A percentile compares a stretch with the other conserved stretches of the same genome.
phyloP scores from a whole-genome alignment of 2,888 invertebrate species.

The Antheraea assamensis region DNA sequence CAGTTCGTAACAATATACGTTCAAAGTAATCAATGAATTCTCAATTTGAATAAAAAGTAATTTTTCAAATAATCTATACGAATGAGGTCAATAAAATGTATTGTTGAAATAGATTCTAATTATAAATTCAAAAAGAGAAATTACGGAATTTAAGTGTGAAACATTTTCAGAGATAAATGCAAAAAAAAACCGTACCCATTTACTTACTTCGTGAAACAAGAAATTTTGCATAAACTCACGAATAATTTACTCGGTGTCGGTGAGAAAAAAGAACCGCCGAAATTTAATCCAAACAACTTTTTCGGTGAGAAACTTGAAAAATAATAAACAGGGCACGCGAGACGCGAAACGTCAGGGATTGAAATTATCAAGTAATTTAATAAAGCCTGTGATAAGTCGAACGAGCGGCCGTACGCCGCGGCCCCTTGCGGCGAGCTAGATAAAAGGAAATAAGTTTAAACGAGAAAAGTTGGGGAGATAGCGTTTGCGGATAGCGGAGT shows the following conservation, averaged over 20 bases:
- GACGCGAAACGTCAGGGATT: slow-evolving; percentile 57
- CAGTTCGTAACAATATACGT: no score
- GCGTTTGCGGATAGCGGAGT: slow-evolving; percentile 39
- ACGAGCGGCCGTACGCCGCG: slow-evolving; percentile 35
- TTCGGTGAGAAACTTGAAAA: slow-evolving; percentile 28
- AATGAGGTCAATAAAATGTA: background rate
- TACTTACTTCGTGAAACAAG: slow-evolving; percentile 12
- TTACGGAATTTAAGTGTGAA: background rate
- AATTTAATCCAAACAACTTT: slow-evolving; percentile 22
- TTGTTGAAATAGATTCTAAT: background rate
- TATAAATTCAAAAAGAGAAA: background rate
- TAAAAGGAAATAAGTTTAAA: slow-evolving; percentile 77
- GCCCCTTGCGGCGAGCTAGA: slow-evolving; percentile 58
- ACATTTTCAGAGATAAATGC: background rate
- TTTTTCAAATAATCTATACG: no score
- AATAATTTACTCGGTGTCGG: slow-evolving; percentile 21
- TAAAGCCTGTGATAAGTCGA: slow-evolving; percentile 69
- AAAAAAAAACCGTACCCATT: slow-evolving; percentile 5
- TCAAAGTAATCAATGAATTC: no score
- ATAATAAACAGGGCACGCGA: slow-evolving; percentile 58
- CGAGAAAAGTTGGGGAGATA: slow-evolving; percentile 71
- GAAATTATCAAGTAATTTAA: slow-evolving; percentile 78
- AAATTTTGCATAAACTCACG: slow-evolving; percentile 18
- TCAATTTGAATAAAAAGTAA: no score
- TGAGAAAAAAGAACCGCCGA: slow-evolving; percentile 1